Conservation (phyloP, 1,140 invertebrate species). For the Psilanteris sp. region DNA sequence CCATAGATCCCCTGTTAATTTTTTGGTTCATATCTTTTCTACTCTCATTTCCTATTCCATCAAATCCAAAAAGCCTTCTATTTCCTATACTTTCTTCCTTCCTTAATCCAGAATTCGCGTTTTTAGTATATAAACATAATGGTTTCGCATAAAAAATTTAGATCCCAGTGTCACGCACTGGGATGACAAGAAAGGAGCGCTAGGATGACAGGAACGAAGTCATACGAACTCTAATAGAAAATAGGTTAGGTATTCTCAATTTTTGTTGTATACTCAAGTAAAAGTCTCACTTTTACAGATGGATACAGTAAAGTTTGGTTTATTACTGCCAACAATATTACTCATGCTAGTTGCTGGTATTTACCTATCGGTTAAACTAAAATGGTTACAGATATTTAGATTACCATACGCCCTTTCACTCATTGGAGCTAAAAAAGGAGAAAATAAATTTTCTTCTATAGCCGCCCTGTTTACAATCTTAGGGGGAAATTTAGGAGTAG, state of each 20-base stretch:
- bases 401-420: conserved; percentile 12
- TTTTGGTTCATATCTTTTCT: too few species aligned
- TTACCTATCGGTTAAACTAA: conserved; percentile 14
- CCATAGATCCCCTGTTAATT: too few species aligned
- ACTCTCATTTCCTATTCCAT: too few species aligned
- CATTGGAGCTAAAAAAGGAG: conserved; percentile 11
- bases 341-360: conserved; percentile 17
- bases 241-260: conserved; percentile 13
- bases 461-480: conserved; percentile 18
- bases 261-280: conserved; percentile 9
- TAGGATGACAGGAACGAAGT: conserved; percentile 7
- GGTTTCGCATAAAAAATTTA: too few species aligned
- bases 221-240: conserved; percentile 8
- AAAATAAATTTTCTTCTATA: conserved; percentile 16
- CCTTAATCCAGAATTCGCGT: too few species aligned
- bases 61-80: too few species aligned
- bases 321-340: conserved; percentile 19
- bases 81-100: too few species aligned
- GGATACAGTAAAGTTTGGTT: conserved; percentile 16
- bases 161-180: too few species aligned
- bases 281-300: conserved; percentile 10
- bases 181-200: too few species aligned
- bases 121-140: too few species aligned
- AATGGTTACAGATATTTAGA: conserved; percentile 17
- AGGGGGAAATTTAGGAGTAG: conserved; percentile 26